These are phyloP conservation scores for Drosophila pruinosa DNA, from an alignment of 1,140 invertebrate species.

Conservation along the genomic window DNA sequence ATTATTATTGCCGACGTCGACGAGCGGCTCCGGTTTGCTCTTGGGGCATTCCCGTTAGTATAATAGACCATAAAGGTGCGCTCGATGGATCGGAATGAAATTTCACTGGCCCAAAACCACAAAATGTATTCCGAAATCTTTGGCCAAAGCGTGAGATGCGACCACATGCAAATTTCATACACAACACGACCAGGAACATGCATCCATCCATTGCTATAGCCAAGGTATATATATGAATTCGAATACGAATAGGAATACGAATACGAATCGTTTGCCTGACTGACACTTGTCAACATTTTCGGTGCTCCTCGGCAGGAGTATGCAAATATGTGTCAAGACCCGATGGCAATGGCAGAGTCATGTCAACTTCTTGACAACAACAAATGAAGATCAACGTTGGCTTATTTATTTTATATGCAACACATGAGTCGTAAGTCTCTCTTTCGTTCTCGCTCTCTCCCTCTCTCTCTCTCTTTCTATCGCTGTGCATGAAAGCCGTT, in stretches of 20 bases:
- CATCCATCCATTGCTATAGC: background rate
- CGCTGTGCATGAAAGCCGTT: slow-evolving; percentile 30
- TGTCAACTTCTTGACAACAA: slow-evolving; percentile 74
- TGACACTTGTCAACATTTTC: slow-evolving; percentile 72
- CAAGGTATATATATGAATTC: background rate
- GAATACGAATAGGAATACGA: background rate
- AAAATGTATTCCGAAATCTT: slow-evolving; percentile 45
- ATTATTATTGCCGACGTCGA: slow-evolving; percentile 63
- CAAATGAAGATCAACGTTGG: slow-evolving; percentile 75
- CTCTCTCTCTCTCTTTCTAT: background rate
- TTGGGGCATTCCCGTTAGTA: slow-evolving; percentile 79
- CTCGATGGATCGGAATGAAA: slow-evolving; percentile 44
- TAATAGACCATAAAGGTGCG: slow-evolving; percentile 80
- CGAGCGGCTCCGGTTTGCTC: slow-evolving; percentile 42
- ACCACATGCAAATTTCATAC: slow-evolving; percentile 72
- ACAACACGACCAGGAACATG: slow-evolving; percentile 36
- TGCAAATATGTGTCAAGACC: slow-evolving; percentile 74
- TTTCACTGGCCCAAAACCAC: slow-evolving; percentile 45
- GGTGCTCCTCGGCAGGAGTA: slow-evolving; percentile 63
- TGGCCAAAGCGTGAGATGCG: slow-evolving; percentile 68
- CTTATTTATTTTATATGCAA: slow-evolving; percentile 78
- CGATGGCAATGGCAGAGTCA: slow-evolving; percentile 61
- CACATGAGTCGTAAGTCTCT: slow-evolving; percentile 35
- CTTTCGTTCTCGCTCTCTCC: background rate
- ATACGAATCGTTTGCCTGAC: slow-evolving; percentile 51